Evolutionary conservation across 2,797 vertebrate species (phyloP).

Genomic region (Onychomys torridus): DNA sequence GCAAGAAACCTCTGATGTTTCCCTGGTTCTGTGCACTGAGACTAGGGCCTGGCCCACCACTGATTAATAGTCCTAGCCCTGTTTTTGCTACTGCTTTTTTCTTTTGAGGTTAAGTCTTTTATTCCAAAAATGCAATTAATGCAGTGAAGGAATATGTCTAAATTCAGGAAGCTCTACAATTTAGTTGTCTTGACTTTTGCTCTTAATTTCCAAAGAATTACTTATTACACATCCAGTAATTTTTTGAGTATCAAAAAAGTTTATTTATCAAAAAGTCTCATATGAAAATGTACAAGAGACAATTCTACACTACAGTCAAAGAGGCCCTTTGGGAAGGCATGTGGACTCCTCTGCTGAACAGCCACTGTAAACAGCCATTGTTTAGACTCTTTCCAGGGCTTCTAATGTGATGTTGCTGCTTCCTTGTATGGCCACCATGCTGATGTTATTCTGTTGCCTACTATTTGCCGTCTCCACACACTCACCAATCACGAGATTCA

Average conservation of each 20-base stretch:
- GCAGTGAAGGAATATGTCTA: not conserved
- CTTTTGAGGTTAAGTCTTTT: not conserved
- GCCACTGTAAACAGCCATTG: no score
- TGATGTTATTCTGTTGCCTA: not conserved
- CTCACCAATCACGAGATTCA: not conserved
- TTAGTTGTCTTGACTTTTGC: not conserved
- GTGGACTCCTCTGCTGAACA: no score
- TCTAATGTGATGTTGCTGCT: no score
- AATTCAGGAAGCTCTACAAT: not conserved
- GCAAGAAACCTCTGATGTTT: slow-evolving; percentile 18
- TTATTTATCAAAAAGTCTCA: no score
- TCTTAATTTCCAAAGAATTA: not conserved
- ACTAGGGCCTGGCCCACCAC: not conserved
- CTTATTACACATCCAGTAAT: not conserved
- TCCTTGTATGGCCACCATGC: not conserved
- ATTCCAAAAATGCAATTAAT: not conserved
- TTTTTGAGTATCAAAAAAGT: no score
- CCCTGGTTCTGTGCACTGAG: not conserved
- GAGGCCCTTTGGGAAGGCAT: no score
- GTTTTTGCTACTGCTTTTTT: not conserved
- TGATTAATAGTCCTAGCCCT: not conserved
- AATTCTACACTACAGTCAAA: no score
- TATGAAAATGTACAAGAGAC: no score
- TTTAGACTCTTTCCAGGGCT: no score
- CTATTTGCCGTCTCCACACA: not conserved